Evolutionary conservation across 2,888 invertebrate genomes (phyloP), one percentile per base, ranked within the genome.

Genomic region (Drosophila testacea): DNA sequence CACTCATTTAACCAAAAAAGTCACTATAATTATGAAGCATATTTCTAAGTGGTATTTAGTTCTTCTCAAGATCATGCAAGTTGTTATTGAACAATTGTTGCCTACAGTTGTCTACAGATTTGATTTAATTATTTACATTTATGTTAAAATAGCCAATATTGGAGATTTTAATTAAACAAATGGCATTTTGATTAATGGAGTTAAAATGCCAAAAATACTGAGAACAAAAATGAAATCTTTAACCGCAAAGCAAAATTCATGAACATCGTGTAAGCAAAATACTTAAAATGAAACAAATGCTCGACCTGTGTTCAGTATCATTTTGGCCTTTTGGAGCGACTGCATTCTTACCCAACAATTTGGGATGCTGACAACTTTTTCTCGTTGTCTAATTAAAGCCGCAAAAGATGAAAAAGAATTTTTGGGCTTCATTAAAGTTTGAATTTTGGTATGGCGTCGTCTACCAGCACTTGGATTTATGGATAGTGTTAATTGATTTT

Each of bases 141-240:
- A 65, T 63, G 75, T 63, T 62, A 71, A 54, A 80, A 72, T 51
- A 10, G 13, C 77, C 82, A 79, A 72, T 69, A 64, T 62, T 64
- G 75, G 75, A 61, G 56, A 54, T 67, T 79, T 84, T 87, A 84
- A 84, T 84, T 76, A 79, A 84, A 48, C 72, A 54, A 78, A 57
- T 68, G 79, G 81, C 51, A 85, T 86, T 85, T 85, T 79, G 76
- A 65, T 83, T 85, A 85, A 88, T 83, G 73, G 52, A 77, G 52
- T 56, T 59, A 68, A 69, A 81, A 66, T 85, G 64, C 64, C 79
- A 79, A 75, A 83, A 54, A 30, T 30, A 42, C 16, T 32, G 16
- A 27, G 9, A 34, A n/a, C n/a, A n/a, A 11, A 32, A 34, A 30
- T 27, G 7, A 32, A 34, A 30, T 27, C 28, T 16, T 57, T 4